These are phyloP conservation scores for Microplitis manilae DNA, from an alignment of 2,888 invertebrate species.

Conservation along the genomic window DNA sequence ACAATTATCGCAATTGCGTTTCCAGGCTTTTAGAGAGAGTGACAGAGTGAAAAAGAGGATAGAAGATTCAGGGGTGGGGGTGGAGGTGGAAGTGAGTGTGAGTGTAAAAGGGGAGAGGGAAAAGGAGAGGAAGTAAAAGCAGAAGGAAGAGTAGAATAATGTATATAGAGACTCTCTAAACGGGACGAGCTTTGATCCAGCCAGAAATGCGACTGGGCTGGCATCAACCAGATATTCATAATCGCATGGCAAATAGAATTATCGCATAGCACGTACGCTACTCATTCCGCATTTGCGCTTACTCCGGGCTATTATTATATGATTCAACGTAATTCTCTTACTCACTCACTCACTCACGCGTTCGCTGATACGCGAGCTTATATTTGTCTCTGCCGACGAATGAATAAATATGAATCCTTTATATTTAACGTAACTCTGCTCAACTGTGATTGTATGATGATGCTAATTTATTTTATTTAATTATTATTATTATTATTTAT, in stretches of 20 bases:
- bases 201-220: conserved; percentile 57
- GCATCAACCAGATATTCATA: conserved; percentile 69
- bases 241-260: conserved; percentile 70
- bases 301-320: conserved; percentile 38
- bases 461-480: background rate
- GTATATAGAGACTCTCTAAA: conserved; percentile 42
- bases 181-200: conserved; percentile 48
- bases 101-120: conserved; percentile 9
- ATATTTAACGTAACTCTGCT: background rate
- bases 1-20: conserved; percentile 64
- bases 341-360: conserved; percentile 26
- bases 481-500: background rate
- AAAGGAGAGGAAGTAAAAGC: conserved; percentile 1
- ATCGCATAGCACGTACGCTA: conserved; percentile 62
- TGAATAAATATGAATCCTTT: background rate
- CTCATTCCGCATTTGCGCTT: conserved; percentile 47
- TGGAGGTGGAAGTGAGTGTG: conserved; percentile 3
- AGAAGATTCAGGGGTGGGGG: conserved; percentile 11
- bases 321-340: conserved; percentile 34
- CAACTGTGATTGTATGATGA: background rate
- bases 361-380: conserved; percentile 1
- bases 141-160: conserved; percentile 7
- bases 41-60: conserved; percentile 29
- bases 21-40: conserved; percentile 48
- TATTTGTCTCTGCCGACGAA: background rate